These are phyloP conservation scores for Halcyon malimbica DNA, from an alignment of 2,113 vertebrate species.

Conservation along the genomic window DNA sequence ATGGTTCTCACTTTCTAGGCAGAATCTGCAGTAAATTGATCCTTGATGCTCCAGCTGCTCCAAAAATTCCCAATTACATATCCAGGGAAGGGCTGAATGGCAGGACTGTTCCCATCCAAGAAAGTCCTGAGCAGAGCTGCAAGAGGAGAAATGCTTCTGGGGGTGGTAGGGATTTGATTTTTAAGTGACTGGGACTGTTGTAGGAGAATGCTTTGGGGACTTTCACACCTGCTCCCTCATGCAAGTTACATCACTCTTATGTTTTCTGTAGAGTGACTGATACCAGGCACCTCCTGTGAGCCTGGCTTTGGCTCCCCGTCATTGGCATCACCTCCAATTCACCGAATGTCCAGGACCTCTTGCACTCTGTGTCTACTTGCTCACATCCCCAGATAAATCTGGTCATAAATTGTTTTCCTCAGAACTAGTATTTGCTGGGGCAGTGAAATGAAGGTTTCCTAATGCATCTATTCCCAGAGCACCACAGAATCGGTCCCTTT, in stretches of 20 bases:
- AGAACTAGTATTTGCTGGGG: background rate
- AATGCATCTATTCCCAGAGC: background rate
- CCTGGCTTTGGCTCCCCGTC: background rate
- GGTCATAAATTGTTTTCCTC: background rate
- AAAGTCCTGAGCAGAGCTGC: background rate
- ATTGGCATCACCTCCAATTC: background rate
- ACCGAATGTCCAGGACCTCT: background rate
- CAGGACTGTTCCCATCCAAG: background rate
- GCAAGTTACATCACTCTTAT: background rate
- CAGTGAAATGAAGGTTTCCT: background rate
- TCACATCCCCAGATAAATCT: too few species aligned
- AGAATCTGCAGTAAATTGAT: background rate
- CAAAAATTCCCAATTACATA: background rate
- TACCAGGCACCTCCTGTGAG: background rate
- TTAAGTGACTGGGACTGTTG: background rate
- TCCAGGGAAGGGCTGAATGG: background rate
- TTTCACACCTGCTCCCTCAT: background rate
- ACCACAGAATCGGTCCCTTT: background rate
- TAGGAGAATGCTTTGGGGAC: background rate
- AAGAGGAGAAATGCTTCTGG: background rate
- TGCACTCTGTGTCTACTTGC: background rate
- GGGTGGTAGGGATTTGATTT: background rate
- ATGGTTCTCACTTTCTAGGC: background rate
- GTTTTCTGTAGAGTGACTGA: background rate
- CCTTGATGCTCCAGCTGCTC: background rate